A percentile compares a stretch with the other conserved stretches of the same genome.
These are phyloP conservation scores for Macropodus opercularis DNA, from an alignment of 2,797 vertebrate genomes.

Conservation along the genomic window DNA sequence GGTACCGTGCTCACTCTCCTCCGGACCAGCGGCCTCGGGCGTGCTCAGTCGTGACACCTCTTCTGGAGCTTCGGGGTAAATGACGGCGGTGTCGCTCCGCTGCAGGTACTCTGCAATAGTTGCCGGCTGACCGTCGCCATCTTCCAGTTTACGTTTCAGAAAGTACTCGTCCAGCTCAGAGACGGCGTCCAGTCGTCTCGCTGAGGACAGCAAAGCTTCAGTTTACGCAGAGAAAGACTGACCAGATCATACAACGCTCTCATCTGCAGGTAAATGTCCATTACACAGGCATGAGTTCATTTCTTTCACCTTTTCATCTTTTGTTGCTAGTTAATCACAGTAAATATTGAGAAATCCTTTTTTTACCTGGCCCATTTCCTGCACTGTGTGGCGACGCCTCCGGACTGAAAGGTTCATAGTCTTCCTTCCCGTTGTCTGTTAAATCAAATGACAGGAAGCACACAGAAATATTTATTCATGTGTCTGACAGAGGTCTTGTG, in stretches of 20 bases:
- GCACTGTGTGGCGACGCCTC: conserved; percentile 84
- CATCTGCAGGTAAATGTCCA: not conserved
- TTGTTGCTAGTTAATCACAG: not conserved
- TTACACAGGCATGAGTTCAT: no score
- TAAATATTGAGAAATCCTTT: not conserved
- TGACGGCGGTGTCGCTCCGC: conserved; percentile 94
- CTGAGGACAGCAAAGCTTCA: conserved; percentile 67
- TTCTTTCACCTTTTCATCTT: no score
- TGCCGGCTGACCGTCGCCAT: conserved; percentile 85
- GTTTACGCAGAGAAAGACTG: not conserved
- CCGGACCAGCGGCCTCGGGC: conserved; percentile 89
- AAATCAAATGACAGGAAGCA: conserved; percentile 43
- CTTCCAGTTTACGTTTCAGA: conserved; percentile 90
- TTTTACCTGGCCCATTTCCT: conserved; percentile 86
- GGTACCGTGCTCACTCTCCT: conserved; percentile 79
- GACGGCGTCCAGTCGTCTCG: conserved; percentile 87
- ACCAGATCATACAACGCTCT: not conserved
- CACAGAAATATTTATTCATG: not conserved
- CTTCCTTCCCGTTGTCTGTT: conserved; percentile 90
- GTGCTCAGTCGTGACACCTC: conserved; percentile 91
- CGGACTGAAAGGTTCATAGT: conserved; percentile 86
- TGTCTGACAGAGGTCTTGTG: not conserved
- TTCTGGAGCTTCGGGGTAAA: conserved; percentile 98
- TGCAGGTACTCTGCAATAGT: conserved; percentile 94
- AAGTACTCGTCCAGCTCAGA: conserved; percentile 91